Conservation (phyloP, 2,888 invertebrate genomes). For the Aquatica leii region DNA sequence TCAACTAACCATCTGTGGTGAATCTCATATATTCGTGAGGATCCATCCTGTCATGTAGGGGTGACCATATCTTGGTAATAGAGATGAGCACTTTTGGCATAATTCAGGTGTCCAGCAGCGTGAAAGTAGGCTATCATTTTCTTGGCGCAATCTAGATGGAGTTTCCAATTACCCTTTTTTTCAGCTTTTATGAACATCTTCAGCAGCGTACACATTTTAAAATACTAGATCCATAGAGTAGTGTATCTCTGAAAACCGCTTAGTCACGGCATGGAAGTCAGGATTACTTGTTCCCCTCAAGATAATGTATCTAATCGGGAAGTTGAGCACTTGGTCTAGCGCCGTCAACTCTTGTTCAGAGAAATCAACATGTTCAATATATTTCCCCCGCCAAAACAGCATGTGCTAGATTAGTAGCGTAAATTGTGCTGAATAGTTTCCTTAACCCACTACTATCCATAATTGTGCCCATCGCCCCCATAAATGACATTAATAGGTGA, state of each 20-base stretch:
- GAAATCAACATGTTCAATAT: not conserved
- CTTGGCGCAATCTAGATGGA: too few relatives aligned
- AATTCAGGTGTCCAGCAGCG: not conserved
- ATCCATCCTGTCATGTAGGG: not conserved
- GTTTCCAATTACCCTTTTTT: not conserved
- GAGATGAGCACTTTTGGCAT: not conserved
- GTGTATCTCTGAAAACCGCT: slow-evolving; percentile 59
- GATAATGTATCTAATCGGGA: not conserved
- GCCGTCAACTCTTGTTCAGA: not conserved
- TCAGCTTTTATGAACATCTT: slow-evolving; percentile 5
- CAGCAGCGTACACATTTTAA: not conserved
- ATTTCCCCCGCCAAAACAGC: too few relatives aligned
- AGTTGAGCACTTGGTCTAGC: not conserved
- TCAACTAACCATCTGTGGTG: not conserved
- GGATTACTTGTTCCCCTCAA: not conserved
- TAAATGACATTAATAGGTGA: too few relatives aligned
- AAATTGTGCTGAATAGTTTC: too few relatives aligned
- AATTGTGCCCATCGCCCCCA: too few relatives aligned
- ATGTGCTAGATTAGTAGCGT: too few relatives aligned
- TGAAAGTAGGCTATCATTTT: slow-evolving; percentile 1
- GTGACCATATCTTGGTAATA: not conserved
- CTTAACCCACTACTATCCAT: too few relatives aligned
- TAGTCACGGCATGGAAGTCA: not conserved
- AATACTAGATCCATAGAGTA: slow-evolving; percentile 13
- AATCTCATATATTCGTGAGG: not conserved